These are phyloP conservation scores for Holothuria scabra DNA, from an alignment of 53 echinoderm and acorn worm genomes.

Conservation along the genomic window DNA sequence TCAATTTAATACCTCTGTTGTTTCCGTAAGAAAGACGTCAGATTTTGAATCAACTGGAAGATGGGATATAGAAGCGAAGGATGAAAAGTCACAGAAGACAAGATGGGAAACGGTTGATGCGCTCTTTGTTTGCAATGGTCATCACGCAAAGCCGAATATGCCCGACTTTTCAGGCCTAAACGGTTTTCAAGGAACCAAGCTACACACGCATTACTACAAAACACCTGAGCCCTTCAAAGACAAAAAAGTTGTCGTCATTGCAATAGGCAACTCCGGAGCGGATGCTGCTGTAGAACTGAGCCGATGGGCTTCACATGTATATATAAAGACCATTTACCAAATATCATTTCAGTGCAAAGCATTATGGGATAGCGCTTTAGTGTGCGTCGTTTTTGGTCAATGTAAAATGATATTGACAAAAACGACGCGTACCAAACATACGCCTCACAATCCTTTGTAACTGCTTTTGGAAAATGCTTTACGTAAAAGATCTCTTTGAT, in stretches of 20 bases:
- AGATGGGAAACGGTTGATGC: slow-evolving; percentile 69
- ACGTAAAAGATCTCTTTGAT: too few relatives aligned
- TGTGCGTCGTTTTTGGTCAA: too few relatives aligned
- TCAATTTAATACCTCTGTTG: slow-evolving; percentile 48
- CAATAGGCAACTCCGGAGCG: slow-evolving; percentile 79
- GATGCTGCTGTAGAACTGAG: slow-evolving; percentile 78
- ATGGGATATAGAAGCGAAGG: slow-evolving; percentile 55
- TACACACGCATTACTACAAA: slow-evolving; percentile 78
- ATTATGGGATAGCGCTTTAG: too few relatives aligned
- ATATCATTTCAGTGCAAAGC: too few relatives aligned
- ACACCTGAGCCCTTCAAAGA: slow-evolving; percentile 62
- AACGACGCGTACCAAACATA: too few relatives aligned
- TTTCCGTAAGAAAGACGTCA: slow-evolving; percentile 42
- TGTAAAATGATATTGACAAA: too few relatives aligned
- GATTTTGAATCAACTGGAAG: slow-evolving; percentile 56
- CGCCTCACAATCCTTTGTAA: too few relatives aligned
- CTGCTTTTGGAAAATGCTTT: too few relatives aligned
- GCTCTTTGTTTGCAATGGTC: slow-evolving; percentile 77
- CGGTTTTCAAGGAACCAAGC: slow-evolving; percentile 73
- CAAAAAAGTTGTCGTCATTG: slow-evolving; percentile 77
- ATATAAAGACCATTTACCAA: not conserved
- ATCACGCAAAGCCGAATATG: slow-evolving; percentile 63
- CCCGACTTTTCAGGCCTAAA: slow-evolving; percentile 74
- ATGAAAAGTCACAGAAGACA: slow-evolving; percentile 26
- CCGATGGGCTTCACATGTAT: slow-evolving; percentile 73